These are phyloP conservation scores for Simalia tracyae DNA, from an alignment of 2,797 vertebrate species.

Conservation along the genomic window DNA sequence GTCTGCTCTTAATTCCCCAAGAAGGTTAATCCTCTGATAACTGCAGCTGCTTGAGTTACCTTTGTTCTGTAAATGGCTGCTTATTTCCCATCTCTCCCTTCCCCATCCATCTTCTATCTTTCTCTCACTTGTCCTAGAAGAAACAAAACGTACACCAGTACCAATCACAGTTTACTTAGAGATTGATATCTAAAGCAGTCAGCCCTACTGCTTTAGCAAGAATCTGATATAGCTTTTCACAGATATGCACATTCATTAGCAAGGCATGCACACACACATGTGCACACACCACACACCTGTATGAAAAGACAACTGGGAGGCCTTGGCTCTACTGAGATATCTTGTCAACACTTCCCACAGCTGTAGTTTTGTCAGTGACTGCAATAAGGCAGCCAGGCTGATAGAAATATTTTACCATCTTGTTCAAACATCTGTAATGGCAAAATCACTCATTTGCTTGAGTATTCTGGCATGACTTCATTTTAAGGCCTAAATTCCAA, in stretches of 20 bases:
- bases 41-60: constrained; percentile 27
- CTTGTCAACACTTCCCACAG: background rate
- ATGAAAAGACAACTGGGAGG: accelerated
- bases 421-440: background rate
- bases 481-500: background rate
- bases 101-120: constrained; percentile 11
- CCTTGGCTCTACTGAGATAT: background rate
- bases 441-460: background rate
- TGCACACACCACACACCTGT: accelerated
- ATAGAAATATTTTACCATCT: background rate
- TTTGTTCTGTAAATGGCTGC: constrained; percentile 12
- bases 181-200: background rate
- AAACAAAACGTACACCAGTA: background rate
- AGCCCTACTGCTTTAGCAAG: accelerated
- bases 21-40: constrained; percentile 57
- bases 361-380: background rate
- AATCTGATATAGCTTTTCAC: background rate
- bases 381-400: background rate
- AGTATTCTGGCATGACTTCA: background rate
- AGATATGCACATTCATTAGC: accelerated
- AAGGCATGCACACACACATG: background rate
- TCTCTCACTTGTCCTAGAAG: accelerated
- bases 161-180: background rate
- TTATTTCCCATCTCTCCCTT: background rate
- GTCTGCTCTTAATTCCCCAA: constrained; percentile 32